A percentile compares a stretch with the other conserved stretches of the same genome.
These are phyloP conservation scores for Bettongia penicillata DNA, from an alignment of 2,113 vertebrate species.

Conservation along the genomic window DNA sequence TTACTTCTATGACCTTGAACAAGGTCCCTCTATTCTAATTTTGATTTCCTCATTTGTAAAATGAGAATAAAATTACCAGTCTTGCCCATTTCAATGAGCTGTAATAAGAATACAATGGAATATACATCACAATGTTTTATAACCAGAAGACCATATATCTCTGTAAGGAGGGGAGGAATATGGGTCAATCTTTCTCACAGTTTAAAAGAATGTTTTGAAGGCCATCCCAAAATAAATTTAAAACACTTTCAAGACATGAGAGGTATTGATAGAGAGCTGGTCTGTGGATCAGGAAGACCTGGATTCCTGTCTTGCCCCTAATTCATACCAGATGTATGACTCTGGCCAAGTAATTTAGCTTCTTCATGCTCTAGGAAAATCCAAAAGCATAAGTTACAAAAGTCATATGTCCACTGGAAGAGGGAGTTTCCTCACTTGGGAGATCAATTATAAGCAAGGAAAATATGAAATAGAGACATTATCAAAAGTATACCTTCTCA, in stretches of 20 bases:
- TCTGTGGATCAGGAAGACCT: neutral
- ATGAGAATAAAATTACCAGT: neutral
- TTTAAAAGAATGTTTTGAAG: neutral
- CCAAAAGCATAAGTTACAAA: neutral
- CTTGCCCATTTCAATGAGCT: neutral
- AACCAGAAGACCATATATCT: neutral
- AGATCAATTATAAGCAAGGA: neutral
- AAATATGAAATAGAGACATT: conserved; percentile 3
- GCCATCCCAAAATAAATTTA: neutral
- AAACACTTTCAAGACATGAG: neutral
- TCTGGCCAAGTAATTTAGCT: neutral
- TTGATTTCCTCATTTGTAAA: neutral
- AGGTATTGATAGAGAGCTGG: neutral
- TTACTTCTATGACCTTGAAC: neutral
- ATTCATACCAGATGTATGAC: neutral
- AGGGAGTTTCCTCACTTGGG: neutral
- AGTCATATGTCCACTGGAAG: neutral
- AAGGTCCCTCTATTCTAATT: neutral
- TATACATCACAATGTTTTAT: neutral
- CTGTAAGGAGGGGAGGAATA: neutral
- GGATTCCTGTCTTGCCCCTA: neutral
- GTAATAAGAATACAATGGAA: neutral
- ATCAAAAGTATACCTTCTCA: neutral
- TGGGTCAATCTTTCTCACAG: neutral
- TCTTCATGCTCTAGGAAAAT: neutral